Percentiles rank a stretch among this genome's conserved stretches.
phyloP scores from a whole-genome alignment of 1,140 invertebrate genomes.

The Aphelinus certus region DNA sequence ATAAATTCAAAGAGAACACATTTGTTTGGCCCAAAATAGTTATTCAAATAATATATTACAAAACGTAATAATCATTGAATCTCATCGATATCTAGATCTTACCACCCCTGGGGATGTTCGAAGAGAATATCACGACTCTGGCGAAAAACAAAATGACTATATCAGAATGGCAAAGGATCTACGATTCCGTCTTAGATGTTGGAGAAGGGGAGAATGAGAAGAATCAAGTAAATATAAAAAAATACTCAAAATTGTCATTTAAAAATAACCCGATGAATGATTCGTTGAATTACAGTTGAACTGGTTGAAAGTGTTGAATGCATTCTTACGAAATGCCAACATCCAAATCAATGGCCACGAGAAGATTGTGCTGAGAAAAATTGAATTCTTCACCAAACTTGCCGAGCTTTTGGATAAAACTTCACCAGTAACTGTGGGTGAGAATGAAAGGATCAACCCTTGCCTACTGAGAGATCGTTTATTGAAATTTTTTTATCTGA shows the following conservation, averaged over 20 bases:
- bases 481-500: neutral
- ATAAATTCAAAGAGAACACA: too few species aligned
- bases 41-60: too few species aligned
- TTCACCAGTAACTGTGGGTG: slow-evolving; percentile 6
- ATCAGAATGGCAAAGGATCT: slow-evolving; percentile 19
- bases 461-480: too few species aligned
- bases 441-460: neutral
- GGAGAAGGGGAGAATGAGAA: neutral
- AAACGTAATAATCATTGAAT: neutral
- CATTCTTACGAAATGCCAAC: neutral
- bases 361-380: slow-evolving; percentile 25
- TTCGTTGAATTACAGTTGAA: slow-evolving; percentile 17
- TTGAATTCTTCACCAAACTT: slow-evolving; percentile 27
- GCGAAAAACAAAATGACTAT: slow-evolving; percentile 25
- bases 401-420: slow-evolving; percentile 20
- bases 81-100: slow-evolving; percentile 17
- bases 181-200: slow-evolving; percentile 5
- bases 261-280: neutral
- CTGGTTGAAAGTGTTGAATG: slow-evolving; percentile 23
- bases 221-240: slow-evolving; percentile 24
- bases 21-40: too few species aligned
- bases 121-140: slow-evolving; percentile 26
- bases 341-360: neutral
- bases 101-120: slow-evolving; percentile 30
- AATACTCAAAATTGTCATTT: too few species aligned